phyloP scores from a whole-genome alignment of 2,113 vertebrate species.

The Cathartes aura region DNA sequence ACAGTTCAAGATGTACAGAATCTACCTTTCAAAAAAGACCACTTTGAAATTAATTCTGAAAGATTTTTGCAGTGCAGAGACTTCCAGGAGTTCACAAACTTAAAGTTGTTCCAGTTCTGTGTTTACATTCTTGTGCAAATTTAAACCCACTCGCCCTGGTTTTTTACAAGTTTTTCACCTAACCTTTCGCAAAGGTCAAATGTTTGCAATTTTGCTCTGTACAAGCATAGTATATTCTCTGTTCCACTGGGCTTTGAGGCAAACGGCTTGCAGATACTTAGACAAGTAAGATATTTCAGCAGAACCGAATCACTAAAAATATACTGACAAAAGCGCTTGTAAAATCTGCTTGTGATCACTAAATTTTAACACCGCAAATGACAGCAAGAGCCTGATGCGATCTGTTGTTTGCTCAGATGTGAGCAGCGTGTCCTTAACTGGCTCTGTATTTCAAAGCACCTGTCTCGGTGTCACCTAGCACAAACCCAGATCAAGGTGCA shows the following conservation, averaged over 20 bases:
- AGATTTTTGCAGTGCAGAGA: neutral
- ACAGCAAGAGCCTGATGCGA: neutral
- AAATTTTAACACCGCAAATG: accelerated
- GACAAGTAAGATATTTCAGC: neutral
- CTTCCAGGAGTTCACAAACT: neutral
- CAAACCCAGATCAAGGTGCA: constrained; percentile 42
- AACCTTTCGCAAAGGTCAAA: neutral
- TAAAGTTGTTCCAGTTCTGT: accelerated
- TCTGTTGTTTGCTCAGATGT: accelerated
- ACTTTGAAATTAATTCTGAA: neutral
- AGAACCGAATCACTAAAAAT: neutral
- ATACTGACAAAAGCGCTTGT: accelerated
- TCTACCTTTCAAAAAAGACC: neutral
- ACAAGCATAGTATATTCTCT: neutral
- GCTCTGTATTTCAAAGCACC: neutral
- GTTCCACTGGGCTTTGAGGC: neutral
- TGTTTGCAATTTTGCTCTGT: neutral
- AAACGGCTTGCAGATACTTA: neutral
- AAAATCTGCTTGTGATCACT: accelerated
- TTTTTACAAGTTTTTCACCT: neutral
- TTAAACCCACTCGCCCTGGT: neutral
- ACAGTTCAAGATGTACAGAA: neutral
- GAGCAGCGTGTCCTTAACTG: accelerated
- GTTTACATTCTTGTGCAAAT: neutral
- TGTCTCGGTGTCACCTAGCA: neutral